Evolutionary conservation across 2,113 vertebrate genomes (phyloP), one percentile per base, ranked within the genome.

Genomic region (Perognathus longimembris): DNA sequence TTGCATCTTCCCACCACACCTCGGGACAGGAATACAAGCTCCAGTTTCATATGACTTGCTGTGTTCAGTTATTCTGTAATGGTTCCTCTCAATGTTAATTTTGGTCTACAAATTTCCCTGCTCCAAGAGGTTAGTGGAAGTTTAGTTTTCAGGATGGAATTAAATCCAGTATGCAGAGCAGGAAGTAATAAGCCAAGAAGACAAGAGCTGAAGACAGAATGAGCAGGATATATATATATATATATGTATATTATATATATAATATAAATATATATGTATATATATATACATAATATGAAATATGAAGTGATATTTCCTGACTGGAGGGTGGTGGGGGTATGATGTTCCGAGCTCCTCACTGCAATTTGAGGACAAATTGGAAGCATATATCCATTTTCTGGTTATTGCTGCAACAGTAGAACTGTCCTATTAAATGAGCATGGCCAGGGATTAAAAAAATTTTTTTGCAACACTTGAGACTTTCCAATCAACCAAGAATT

Each of bases 261-360:
- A n/a, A n/a, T n/a, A n/a, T n/a, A n/a, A n/a, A n/a, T n/a, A n/a
- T n/a, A n/a, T n/a, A n/a, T n/a, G n/a, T n/a, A n/a, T n/a, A n/a
- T n/a, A n/a, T n/a, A n/a, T n/a, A n/a, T n/a, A n/a, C n/a, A n/a
- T n/a, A n/a, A n/a, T n/a, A n/a, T n/a, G n/a, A n/a, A n/a, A n/a
- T n/a, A n/a, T n/a, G n/a, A 32, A 64, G 63, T 1, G 12, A 7
- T 12, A 2, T 5, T 71, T 63, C 10, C 28, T 59, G 20, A 3
- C 2, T 18, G 17, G 61, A 20, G 8, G 50, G 14, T 12, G 50
- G 50, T 11, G 17, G 14, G 12, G 50, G 12, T 18, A 3, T 15
- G n/a, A 18, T 74, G 30, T 2, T n/a, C 18, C 34, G 5, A 0
- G 1, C 24, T 59, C 24, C 34, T 11, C 6, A 26, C 24, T 14